Conservation (phyloP, 37 sponge, comb jelly and placozoan species). For the Halichondria panicea region DNA sequence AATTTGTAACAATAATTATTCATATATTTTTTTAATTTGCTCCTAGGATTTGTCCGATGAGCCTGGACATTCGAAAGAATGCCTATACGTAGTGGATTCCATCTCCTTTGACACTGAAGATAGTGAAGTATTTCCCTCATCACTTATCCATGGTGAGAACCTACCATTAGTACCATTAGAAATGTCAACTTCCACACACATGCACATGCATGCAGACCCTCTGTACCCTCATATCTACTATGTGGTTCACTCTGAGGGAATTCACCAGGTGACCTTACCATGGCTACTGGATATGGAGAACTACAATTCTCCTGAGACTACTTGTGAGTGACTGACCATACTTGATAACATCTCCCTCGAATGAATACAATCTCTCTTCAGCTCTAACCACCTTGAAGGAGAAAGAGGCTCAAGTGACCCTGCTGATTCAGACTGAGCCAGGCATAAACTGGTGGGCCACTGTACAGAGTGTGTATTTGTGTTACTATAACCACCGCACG, state of each 20-base stretch:
- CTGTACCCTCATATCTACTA: conserved; percentile 32
- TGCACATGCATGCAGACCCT: conserved; percentile 18
- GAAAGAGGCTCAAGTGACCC: conserved; percentile 10
- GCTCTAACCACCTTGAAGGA: neutral
- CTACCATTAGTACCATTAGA: neutral
- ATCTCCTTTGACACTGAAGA: conserved; percentile 3
- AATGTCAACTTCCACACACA: neutral
- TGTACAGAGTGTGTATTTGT: neutral
- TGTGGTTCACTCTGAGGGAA: conserved; percentile 11
- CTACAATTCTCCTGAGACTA: conserved; percentile 18
- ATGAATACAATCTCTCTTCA: neutral
- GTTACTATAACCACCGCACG: no score
- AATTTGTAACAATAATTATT: no score
- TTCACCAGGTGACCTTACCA: conserved; percentile 33
- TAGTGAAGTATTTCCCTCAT: neutral
- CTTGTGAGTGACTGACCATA: neutral
- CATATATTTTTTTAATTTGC: neutral
- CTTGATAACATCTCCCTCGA: neutral
- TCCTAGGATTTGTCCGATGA: conserved; percentile 10
- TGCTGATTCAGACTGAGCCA: neutral
- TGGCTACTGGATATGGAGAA: conserved; percentile 38
- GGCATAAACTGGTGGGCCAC: neutral
- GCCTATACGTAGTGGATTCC: conserved; percentile 40
- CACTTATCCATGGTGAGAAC: neutral
- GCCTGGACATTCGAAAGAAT: neutral